Percentiles rank a stretch among this genome's conserved stretches.
phyloP scores from a whole-genome alignment of 2,888 invertebrate genomes.

The Melanostoma scalare region DNA sequence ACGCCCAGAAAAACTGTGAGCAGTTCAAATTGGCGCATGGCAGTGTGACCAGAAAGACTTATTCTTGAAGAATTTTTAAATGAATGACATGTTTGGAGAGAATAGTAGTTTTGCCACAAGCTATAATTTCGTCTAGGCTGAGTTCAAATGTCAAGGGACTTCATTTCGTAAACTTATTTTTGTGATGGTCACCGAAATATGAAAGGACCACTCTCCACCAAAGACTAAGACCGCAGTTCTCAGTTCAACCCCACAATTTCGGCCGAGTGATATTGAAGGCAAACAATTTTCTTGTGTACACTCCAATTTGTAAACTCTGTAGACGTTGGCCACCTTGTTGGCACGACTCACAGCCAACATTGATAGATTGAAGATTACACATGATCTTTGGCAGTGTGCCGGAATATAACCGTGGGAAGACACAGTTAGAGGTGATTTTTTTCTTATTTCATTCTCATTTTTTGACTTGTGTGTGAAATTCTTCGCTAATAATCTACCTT shows the following conservation, averaged over 20 bases:
- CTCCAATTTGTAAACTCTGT: too few relatives aligned
- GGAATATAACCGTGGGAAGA: slow-evolving; percentile 45
- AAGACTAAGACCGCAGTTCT: too few relatives aligned
- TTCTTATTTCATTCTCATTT: not conserved
- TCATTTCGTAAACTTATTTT: too few relatives aligned
- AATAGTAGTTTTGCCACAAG: not conserved
- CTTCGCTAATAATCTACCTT: slow-evolving; percentile 37
- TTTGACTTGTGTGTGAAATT: slow-evolving; percentile 37
- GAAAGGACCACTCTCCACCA: too few relatives aligned
- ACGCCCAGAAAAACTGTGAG: slow-evolving; percentile 38
- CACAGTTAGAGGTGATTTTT: not conserved
- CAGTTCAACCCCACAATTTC: too few relatives aligned
- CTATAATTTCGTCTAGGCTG: too few relatives aligned
- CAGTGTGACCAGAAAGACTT: slow-evolving; percentile 1
- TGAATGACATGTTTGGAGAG: not conserved
- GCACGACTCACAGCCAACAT: not conserved
- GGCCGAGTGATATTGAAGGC: too few relatives aligned
- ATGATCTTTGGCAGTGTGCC: slow-evolving; percentile 50
- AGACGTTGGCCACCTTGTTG: not conserved
- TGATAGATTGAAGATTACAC: slow-evolving; percentile 48
- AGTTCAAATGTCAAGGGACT: too few relatives aligned
- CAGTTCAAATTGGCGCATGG: slow-evolving; percentile 15
- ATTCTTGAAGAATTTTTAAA: not conserved
- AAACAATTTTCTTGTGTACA: too few relatives aligned
- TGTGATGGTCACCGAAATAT: too few relatives aligned